Evolutionary conservation across 2,888 invertebrate genomes (phyloP), one percentile per base, ranked within the genome.

Genomic region (Troides helena): DNA sequence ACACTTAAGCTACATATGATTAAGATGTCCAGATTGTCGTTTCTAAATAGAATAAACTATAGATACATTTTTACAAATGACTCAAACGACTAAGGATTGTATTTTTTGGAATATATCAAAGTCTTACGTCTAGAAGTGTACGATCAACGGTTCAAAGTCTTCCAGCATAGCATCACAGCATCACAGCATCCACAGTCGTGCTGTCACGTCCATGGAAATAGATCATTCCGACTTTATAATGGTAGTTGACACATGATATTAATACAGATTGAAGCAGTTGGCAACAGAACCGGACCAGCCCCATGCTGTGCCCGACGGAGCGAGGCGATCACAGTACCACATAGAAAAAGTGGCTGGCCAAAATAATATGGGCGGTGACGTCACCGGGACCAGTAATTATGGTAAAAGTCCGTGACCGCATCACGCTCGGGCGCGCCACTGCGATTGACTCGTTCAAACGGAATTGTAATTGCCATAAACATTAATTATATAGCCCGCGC

Each of bases 361-460:
- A 72, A 75, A 70, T 76, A 77, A 77, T 76, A 78, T 77, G 74
- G 75, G 75, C 8, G n/a, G 57, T 85, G 84, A 82, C 81, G 83
- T 85, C 84, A 83, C 74, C 73, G 66, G 68, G 68, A 68, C 30
- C 74, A 74, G 77, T 82, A 80, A 82, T 81, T 81, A 80, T 78
- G 77, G 80, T 80, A 83, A 83, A 81, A 79, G 80, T 79, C 81
- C 83, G 82, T 83, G 82, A 80, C 79, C 69, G 71, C 76, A 74
- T 76, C 43, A 53, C 76, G 78, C 77, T 75, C 73, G 74, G 75
- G 60, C 73, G 77, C 69, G 71, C 75, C 73, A 75, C 62, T 62
- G 21, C 62, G 62, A 70, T 70, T 65, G n/a, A 63, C 39, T 62
- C 56, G 43, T 65, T 65, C 6, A 21, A 30, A 64, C 43, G n/a